These are phyloP conservation scores for Bellardia pandia DNA, from an alignment of 2,888 invertebrate genomes.

Conservation along the genomic window DNA sequence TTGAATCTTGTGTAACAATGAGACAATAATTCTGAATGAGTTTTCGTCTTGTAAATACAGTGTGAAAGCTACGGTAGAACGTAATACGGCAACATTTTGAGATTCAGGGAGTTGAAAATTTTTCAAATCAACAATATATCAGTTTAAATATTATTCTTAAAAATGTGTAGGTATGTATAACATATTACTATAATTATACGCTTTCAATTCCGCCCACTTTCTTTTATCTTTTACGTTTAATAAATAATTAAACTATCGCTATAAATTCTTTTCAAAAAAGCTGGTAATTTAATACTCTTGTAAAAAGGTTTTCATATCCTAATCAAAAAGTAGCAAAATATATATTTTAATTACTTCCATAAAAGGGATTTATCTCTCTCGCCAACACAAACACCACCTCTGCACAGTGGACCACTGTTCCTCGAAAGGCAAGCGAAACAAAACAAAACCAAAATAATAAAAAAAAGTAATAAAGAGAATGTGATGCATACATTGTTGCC, in stretches of 20 bases:
- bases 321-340: conserved; percentile 5
- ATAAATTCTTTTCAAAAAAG: neutral
- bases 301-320: neutral
- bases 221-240: neutral
- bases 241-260: neutral
- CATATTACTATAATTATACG: too few species aligned
- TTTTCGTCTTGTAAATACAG: conserved; percentile 12
- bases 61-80: neutral
- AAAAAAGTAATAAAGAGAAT: neutral
- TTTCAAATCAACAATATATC: too few species aligned
- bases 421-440: neutral
- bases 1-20: conserved; percentile 30
- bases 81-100: neutral
- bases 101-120: neutral
- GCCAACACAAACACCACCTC: neutral
- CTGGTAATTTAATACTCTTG: conserved; percentile 5
- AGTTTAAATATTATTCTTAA: too few species aligned
- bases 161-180: too few species aligned
- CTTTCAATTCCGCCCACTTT: neutral
- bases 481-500: conserved; percentile 58
- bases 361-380: conserved; percentile 15
- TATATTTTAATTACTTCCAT: conserved; percentile 25
- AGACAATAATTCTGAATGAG: conserved; percentile 39
- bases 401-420: conserved; percentile 30
- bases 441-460: neutral